phyloP scores from a whole-genome alignment of 2,113 vertebrate species.

The Myrmophylax atrothorax region DNA sequence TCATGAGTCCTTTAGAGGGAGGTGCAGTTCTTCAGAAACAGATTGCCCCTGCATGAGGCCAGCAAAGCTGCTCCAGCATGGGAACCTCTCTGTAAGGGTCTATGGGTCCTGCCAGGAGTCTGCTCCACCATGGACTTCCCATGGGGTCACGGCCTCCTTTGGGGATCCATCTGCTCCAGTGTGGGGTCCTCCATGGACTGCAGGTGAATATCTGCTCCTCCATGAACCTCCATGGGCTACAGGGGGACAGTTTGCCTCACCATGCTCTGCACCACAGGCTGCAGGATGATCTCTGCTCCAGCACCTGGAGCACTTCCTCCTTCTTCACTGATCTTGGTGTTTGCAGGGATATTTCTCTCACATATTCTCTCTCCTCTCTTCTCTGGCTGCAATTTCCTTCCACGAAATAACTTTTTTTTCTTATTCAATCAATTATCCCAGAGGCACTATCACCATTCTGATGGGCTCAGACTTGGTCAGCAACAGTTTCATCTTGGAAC shows the following conservation, averaged over 20 bases:
- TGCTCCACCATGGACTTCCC: background rate
- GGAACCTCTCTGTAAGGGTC: background rate
- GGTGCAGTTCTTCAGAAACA: background rate
- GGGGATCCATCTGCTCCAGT: background rate
- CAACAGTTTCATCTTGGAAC: background rate
- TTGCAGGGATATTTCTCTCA: background rate
- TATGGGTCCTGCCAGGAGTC: background rate
- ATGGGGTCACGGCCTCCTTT: background rate
- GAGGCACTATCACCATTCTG: too few relatives aligned
- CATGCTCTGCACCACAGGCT: background rate
- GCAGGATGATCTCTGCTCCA: background rate
- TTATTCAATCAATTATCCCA: background rate
- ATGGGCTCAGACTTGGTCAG: background rate
- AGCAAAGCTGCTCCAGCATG: background rate
- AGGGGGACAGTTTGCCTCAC: background rate
- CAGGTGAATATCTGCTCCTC: background rate
- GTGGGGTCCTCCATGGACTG: background rate
- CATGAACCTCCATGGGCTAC: background rate
- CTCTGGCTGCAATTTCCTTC: background rate
- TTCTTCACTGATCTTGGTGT: background rate
- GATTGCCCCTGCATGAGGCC: background rate
- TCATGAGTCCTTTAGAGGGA: background rate
- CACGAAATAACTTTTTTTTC: background rate
- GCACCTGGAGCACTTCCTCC: background rate
- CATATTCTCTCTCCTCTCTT: background rate